Base-by-base conservation (phyloP, 2,888 invertebrate genomes). In the Yponomeuta sedellus region DNA sequence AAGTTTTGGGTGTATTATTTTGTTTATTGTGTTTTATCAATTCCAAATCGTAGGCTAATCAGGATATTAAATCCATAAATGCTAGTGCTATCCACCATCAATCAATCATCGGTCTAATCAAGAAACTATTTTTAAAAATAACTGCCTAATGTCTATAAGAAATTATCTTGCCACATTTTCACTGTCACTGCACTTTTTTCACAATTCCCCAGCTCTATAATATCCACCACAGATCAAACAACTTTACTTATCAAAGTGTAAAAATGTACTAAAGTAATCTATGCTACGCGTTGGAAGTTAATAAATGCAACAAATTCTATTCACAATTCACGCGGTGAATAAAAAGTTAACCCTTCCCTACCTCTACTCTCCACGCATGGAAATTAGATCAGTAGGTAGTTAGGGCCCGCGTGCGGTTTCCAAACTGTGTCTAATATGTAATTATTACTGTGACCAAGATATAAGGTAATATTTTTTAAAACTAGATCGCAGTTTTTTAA, bases 381-480 rank as follows among this genome's bases (percentile, higher is more conserved):
- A 91, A 91, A 91, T 91, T 90, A 91, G 91, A 91, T 90, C 91
- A 91, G 87, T 89, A 87, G 88, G 88, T 86, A 89, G 86, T 82
- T 72, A 72, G 71, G 72, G 69, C 70, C 64, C 2, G 67, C 70
- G 66, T 70, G 71, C 16, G 88, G 68, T 67, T 76, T 77, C 80
- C 86, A 90, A 91, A 61, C 40, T 66, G 59, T 62, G 62, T 34
- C 34, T 59, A 40, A 56, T 66, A 16, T n/a, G 61, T 39, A 58
- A 25, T 40, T 22, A 40, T 22, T 40, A 19, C 56, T 28, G 28
- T 34, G 8, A 34, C 6, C 8, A 34, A 34, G 34, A 34, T 25
- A 25, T 25, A 25, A 6, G 6, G 8, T 34, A 34, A 34, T 34
- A 34, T 34, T 5, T 34, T 28, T 28, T 4, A 28, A 2, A 28